phyloP scores from a whole-genome alignment of 23 tunicate genomes.

The Diplosoma virens region DNA sequence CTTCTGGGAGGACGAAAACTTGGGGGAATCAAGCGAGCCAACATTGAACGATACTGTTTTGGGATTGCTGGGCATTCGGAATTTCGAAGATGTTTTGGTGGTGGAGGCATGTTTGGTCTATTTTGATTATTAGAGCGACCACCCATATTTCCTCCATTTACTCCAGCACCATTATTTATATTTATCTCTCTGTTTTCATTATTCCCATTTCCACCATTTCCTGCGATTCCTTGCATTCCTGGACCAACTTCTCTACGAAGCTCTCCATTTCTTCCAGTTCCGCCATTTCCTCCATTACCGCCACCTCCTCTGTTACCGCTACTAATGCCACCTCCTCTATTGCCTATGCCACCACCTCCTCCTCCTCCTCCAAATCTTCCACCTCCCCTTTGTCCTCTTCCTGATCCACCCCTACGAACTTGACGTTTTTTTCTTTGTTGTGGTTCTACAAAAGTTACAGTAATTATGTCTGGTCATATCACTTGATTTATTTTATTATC shows the following conservation, averaged over 20 bases:
- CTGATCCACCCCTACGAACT: neutral
- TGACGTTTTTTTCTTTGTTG: neutral
- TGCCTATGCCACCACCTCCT: neutral
- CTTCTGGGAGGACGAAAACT: slow-evolving; percentile 15
- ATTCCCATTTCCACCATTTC: neutral
- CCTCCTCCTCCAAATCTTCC: slow-evolving; percentile 3
- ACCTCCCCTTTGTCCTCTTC: neutral
- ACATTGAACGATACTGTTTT: neutral
- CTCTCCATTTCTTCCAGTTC: no score
- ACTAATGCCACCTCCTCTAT: neutral
- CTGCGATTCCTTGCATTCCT: no score
- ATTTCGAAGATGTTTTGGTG: neutral
- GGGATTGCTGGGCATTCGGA: slow-evolving; percentile 13
- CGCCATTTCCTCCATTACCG: no score
- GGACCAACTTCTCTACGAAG: no score
- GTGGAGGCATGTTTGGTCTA: no score
- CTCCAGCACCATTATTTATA: no score
- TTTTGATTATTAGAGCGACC: no score
- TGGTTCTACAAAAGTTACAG: no score
- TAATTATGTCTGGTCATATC: no score
- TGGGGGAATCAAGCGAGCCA: neutral
- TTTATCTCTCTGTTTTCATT: no score
- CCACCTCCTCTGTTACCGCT: neutral
- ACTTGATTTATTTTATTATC: no score
- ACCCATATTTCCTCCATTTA: no score